Conservation (phyloP, 1,140 invertebrate species). For the Dendrolimus kikuchii region DNA sequence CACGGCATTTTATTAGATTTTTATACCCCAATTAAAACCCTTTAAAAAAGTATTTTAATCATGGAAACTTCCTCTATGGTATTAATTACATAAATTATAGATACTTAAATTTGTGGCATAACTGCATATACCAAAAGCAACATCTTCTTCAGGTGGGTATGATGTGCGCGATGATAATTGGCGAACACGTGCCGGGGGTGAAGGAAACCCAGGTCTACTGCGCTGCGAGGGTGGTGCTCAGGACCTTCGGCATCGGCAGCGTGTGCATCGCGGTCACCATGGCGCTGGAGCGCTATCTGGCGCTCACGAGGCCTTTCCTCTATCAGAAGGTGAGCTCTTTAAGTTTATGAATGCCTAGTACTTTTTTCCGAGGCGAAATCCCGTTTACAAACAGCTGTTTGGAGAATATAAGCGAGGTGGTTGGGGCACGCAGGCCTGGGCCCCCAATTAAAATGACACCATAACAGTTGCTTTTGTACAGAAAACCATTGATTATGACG, state of each 20-base stretch:
- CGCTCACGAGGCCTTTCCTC: constrained; percentile 88
- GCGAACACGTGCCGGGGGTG: constrained; percentile 46
- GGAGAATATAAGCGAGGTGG: no score
- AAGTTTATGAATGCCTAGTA: neutral
- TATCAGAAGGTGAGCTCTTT: constrained; percentile 86
- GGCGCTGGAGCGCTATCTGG: constrained; percentile 89
- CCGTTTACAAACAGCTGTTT: no score
- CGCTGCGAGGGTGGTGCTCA: constrained; percentile 79
- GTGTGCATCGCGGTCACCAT: constrained; percentile 90
- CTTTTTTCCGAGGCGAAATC: no score
- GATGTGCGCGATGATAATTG: constrained; percentile 68
- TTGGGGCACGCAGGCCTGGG: no score
- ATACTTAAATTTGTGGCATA: neutral
- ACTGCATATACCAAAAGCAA: neutral
- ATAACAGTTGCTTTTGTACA: no score
- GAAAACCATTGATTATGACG: no score
- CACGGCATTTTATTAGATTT: no score
- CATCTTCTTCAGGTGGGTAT: constrained; percentile 76
- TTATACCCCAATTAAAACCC: no score
- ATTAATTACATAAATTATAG: no score
- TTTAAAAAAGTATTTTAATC: no score
- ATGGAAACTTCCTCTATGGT: no score
- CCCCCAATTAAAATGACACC: no score
- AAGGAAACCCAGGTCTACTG: constrained; percentile 73
- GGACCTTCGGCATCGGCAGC: constrained; percentile 88